These are phyloP conservation scores for Eriocheir sinensis DNA, from an alignment of 1,140 invertebrate genomes.

Conservation along the genomic window DNA sequence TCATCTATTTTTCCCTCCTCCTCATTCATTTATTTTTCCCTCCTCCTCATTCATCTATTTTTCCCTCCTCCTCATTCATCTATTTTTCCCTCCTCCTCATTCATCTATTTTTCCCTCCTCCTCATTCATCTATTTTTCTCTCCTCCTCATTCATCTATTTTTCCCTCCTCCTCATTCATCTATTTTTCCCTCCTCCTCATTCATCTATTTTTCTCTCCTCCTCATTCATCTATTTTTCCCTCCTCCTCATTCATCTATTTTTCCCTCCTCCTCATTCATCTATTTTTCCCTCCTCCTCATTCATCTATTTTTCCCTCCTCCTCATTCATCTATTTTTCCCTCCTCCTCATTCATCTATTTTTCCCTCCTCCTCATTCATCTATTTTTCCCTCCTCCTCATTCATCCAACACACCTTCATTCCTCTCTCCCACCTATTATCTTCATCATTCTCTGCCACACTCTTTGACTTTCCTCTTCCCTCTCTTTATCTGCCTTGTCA, in stretches of 20 bases:
- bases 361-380: too few species aligned
- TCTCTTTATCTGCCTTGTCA: background rate
- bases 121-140: background rate
- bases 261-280: too few species aligned
- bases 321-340: too few species aligned
- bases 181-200: background rate
- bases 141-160: background rate
- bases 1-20: background rate
- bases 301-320: too few species aligned
- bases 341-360: too few species aligned
- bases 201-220: background rate
- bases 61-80: background rate
- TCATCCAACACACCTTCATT: too few species aligned
- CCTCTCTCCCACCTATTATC: too few species aligned
- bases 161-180: background rate
- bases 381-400: too few species aligned
- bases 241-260: background rate
- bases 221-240: background rate
- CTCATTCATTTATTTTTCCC: background rate
- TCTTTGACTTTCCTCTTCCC: too few species aligned
- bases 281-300: background rate
- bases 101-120: background rate
- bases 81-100: background rate
- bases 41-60: background rate
- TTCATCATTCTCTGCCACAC: too few species aligned